Base-by-base conservation (phyloP, 2,888 invertebrate genomes). In the Cheilosia grossa region DNA sequence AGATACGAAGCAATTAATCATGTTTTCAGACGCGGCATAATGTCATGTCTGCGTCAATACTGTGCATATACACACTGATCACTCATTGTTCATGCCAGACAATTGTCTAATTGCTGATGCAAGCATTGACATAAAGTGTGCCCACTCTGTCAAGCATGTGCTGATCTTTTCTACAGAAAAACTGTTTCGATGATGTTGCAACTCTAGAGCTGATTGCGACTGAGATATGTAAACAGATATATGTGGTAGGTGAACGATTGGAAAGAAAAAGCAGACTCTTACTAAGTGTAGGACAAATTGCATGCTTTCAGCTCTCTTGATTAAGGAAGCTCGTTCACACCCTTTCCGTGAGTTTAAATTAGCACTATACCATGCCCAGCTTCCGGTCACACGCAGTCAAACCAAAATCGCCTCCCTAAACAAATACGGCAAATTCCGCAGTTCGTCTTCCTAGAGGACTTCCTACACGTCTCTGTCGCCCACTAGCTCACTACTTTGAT, bases 1-100 rank as follows among this genome's bases (percentile, higher is more conserved):
- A 56, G 56, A 66, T 58, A 27, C 7, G 15, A 49, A 33, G 56
- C 56, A 64, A 74, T 74, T 66, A 74, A 74, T 66, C 64, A 74
- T 66, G 37, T 66, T 64, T 66, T 30, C 13, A 66, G 66, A 53
- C 42, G 40, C 27, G n/a, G 42, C 53, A 53, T 40, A 66, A 17
- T 56, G 69, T 56, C 44, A 67, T 15, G 42, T 67, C 40, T 19
- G 42, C 27, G 27, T 67, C 54, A 54, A 44, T 17, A 53, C 13
- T 13, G 19, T 15, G 37, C 54, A 56, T 53, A 53, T 33, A 67
- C 54, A 47, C 44, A 44, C 44, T 56, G 10, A 66, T 53, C 30
- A 47, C 40, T 61, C 40, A 59, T 59, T 70, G 58, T 40, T n/a
- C 0, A n/a, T 17, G 53, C 30, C 44, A 73, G 73, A 53, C 53